Evolutionary conservation across 2,888 invertebrate species (phyloP).

Genomic region (Drosophila sordidula): DNA sequence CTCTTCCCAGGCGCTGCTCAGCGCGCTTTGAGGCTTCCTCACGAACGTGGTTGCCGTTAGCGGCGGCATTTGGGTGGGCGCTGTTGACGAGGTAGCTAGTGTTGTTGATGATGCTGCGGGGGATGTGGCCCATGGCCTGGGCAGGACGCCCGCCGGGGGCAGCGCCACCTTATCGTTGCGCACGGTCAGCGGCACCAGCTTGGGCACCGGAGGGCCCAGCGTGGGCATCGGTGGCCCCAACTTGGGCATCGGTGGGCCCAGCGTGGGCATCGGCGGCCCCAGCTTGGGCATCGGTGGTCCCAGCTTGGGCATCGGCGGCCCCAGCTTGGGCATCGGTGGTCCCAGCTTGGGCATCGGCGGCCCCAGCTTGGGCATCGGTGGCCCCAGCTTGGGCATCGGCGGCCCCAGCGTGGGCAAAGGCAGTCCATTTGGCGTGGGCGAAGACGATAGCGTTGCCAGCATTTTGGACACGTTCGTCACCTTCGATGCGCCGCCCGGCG

Average conservation of each 20-base stretch:
- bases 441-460: not conserved
- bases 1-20: not conserved
- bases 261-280: not conserved
- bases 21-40: not conserved
- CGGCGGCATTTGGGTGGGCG: not conserved
- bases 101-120: not conserved
- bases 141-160: not conserved
- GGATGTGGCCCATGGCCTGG: not conserved
- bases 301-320: conserved; percentile 9
- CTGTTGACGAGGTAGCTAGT: not conserved
- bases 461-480: not conserved
- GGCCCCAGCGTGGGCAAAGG: not conserved
- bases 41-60: not conserved
- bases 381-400: conserved; percentile 6
- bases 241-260: no score
- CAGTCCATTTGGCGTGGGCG: not conserved
- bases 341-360: not conserved
- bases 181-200: conserved; percentile 11
- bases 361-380: conserved; percentile 9
- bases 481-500: not conserved
- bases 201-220: no score
- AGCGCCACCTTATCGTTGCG: conserved; percentile 9
- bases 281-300: conserved; percentile 1
- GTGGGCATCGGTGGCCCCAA: no score
- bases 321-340: conserved; percentile 7